These are phyloP conservation scores for Drosophila suzukii DNA, from an alignment of 1,140 invertebrate genomes.

Conservation along the genomic window DNA sequence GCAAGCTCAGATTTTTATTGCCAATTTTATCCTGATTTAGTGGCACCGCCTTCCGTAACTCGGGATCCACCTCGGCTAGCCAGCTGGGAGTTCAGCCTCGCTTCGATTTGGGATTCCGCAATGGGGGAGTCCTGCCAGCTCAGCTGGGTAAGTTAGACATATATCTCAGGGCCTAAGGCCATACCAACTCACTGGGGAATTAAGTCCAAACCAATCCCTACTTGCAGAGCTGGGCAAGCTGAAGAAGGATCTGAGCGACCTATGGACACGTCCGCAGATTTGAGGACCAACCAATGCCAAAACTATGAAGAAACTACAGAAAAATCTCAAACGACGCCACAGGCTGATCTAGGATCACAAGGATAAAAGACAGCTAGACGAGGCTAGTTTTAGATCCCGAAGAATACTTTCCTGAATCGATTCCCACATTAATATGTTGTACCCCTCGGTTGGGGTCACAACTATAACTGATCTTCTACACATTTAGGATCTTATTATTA, in stretches of 20 bases:
- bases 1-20: background rate
- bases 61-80: constrained; percentile 49
- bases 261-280: constrained; percentile 80
- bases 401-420: constrained; percentile 26
- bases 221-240: constrained; percentile 75
- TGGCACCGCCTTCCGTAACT: constrained; percentile 72
- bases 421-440: constrained; percentile 32
- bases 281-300: constrained; percentile 59
- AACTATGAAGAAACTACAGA: constrained; percentile 22
- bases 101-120: constrained; percentile 74
- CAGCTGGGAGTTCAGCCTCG: constrained; percentile 67
- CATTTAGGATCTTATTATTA: constrained; percentile 31
- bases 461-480: constrained; percentile 45
- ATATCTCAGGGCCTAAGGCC: no score
- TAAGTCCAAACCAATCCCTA: constrained; percentile 15
- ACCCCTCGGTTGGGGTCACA: constrained; percentile 22
- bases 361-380: constrained; percentile 52
- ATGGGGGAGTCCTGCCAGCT: constrained; percentile 56
- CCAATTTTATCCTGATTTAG: constrained; percentile 15
- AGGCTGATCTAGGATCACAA: constrained; percentile 42
- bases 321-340: constrained; percentile 62
- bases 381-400: constrained; percentile 67
- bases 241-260: constrained; percentile 76
- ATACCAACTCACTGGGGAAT: background rate
- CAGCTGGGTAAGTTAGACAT: constrained; percentile 59